A percentile compares a stretch with the other conserved stretches of the same genome.
Evolutionary conservation across 1,140 invertebrate species (phyloP).

Genomic region (Agrilus planipennis): DNA sequence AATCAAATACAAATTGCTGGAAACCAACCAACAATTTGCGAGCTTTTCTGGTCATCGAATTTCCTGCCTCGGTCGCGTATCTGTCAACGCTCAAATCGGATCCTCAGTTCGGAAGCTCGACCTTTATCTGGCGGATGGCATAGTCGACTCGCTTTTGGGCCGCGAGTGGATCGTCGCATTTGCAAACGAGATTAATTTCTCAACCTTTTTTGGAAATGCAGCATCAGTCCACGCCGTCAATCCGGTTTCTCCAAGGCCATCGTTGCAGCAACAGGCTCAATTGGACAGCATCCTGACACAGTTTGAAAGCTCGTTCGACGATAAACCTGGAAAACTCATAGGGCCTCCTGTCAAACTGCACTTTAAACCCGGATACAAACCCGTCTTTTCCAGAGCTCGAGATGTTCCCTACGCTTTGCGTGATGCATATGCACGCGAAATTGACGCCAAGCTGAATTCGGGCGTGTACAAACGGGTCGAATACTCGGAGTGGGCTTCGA

Average conservation of each 20-base stretch:
- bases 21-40: constrained; percentile 12
- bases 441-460: constrained; percentile 14
- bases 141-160: constrained; percentile 12
- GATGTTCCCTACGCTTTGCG: constrained; percentile 16
- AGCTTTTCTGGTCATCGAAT: constrained; percentile 16
- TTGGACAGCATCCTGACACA: constrained; percentile 2
- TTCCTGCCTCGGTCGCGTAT: constrained; percentile 9
- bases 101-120: constrained; percentile 8
- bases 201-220: neutral
- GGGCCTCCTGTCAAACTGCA: constrained; percentile 8
- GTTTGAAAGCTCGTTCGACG: constrained; percentile 7
- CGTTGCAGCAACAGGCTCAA: neutral
- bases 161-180: constrained; percentile 19
- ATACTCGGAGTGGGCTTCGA: constrained; percentile 15
- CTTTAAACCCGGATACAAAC: constrained; percentile 7
- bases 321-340: constrained; percentile 6
- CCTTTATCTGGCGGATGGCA: constrained; percentile 14
- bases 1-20: constrained; percentile 7
- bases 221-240: neutral
- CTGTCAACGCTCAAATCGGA: constrained; percentile 15
- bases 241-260: too few species aligned
- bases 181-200: constrained; percentile 9
- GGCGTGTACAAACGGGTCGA: constrained; percentile 16
- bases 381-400: constrained; percentile 11
- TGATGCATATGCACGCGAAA: constrained; percentile 14